Evolutionary conservation across 2,113 vertebrate species (phyloP), one percentile per base, ranked within the genome.

Genomic region (Ia io): DNA sequence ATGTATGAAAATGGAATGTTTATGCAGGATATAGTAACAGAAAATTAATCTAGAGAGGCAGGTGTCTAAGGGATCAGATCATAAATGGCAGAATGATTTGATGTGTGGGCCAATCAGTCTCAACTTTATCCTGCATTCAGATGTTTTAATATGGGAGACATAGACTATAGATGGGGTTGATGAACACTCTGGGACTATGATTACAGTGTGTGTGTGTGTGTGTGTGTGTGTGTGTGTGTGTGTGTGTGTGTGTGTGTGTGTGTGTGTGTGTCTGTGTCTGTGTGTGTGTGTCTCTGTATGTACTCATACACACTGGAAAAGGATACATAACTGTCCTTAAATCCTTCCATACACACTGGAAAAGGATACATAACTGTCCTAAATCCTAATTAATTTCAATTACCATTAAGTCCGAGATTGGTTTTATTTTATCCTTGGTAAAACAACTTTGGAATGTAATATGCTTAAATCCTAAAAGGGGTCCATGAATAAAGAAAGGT

Each of bases 1-100:
- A 23, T 78, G 22, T 47, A 51, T 56, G 23, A 93, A 82, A 96
- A 88, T 65, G 28, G 42, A 94, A 93, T 76, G 56, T 76, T 89
- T 56, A 44, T 44, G 5, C 4, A 89, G 28, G 37, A 67, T 25
- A 84, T 1, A 70, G n/a, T 25, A 59, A 22, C 44, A 56, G 16
- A 23, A 94, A 69, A 79, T 87, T 74, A 76, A 80, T 51, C 35
- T 90, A 17, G 6, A 74, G 28, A 79, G 9, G 20, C 2, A 77
- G 6, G 18, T 22, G n/a, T 10, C 13, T 53, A 87, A 76, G 17
- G 6, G 2, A 16, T 90, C 76, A 90, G 40, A 70, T 63, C 77
- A 87, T 44, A 90, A 92, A 93, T 17, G 28, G 51, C 4, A 73
- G 18, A 20, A 32, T 28, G 6, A 17, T 23, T 25, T 49, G 3